Evolutionary conservation across 2,113 vertebrate genomes (phyloP).

Genomic region (Gymnogyps californianus): DNA sequence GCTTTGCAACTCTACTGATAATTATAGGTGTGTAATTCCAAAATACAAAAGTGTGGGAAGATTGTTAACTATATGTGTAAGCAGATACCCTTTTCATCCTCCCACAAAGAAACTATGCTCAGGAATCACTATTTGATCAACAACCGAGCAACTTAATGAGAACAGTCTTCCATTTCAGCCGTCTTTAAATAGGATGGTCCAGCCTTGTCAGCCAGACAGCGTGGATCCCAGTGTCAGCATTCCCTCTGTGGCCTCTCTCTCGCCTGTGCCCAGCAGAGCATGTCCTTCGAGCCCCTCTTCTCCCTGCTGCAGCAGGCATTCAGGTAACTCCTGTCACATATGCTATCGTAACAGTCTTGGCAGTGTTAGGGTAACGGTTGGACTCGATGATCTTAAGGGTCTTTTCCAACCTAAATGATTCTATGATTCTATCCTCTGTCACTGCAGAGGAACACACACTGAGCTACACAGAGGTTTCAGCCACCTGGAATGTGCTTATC

Average conservation of each 20-base stretch:
- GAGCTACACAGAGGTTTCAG: not conserved
- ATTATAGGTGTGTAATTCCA: not conserved
- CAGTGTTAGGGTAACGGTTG: accelerated
- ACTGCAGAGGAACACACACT: accelerated
- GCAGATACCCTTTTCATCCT: not conserved
- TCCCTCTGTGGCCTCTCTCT: not conserved
- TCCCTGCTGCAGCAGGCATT: not conserved
- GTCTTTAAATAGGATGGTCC: not conserved
- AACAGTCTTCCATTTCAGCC: not conserved
- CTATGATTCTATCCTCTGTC: accelerated
- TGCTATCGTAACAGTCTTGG: accelerated
- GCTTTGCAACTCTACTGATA: accelerated
- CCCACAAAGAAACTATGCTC: not conserved
- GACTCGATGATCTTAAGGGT: accelerated
- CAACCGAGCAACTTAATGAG: not conserved
- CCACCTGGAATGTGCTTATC: accelerated
- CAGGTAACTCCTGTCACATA: no score
- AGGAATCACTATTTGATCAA: not conserved
- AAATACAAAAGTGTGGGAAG: not conserved
- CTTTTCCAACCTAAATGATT: no score
- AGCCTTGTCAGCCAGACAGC: not conserved
- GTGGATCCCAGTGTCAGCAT: not conserved
- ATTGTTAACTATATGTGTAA: accelerated
- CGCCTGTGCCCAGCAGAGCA: not conserved
- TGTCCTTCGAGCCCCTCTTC: not conserved